phyloP scores from a whole-genome alignment of 2,888 invertebrate species.

The Plebejus argus region DNA sequence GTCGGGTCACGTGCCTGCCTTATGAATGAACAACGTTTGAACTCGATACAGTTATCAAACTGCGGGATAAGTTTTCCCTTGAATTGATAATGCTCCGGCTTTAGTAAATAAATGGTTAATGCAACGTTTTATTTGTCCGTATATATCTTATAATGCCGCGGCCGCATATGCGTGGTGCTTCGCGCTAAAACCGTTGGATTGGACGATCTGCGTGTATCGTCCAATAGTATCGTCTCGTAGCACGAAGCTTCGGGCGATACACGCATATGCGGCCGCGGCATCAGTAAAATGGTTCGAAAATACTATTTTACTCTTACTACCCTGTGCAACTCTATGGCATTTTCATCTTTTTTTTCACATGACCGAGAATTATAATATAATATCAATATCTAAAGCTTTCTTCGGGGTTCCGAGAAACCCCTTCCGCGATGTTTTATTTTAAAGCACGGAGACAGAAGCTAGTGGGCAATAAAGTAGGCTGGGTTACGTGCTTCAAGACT shows the following conservation, averaged over 20 bases:
- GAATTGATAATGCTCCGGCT: conserved; percentile 3
- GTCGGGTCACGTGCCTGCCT: conserved; percentile 30
- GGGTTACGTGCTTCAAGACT: conserved; percentile 62
- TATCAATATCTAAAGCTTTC: not conserved
- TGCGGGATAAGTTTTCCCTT: conserved; percentile 27
- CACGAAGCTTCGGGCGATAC: no score
- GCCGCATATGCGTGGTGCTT: no score
- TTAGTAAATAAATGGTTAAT: not conserved
- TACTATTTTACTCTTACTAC: no score
- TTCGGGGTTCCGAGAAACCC: conserved; percentile 32
- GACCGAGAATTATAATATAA: no score
- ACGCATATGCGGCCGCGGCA: no score
- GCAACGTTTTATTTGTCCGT: not conserved
- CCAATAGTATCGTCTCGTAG: no score
- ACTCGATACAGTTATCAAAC: conserved; percentile 33
- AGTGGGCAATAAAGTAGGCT: conserved; percentile 68
- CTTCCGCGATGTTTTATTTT: conserved; percentile 37
- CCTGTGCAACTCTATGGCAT: no score
- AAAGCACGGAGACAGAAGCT: conserved; percentile 46
- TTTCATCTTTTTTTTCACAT: no score
- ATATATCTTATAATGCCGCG: no score
- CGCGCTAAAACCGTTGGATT: no score
- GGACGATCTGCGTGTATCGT: no score
- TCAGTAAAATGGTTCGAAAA: no score
- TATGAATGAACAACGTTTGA: conserved; percentile 34